Evolutionary conservation across 1,140 invertebrate genomes (phyloP).

Genomic region (Episyrphus balteatus): DNA sequence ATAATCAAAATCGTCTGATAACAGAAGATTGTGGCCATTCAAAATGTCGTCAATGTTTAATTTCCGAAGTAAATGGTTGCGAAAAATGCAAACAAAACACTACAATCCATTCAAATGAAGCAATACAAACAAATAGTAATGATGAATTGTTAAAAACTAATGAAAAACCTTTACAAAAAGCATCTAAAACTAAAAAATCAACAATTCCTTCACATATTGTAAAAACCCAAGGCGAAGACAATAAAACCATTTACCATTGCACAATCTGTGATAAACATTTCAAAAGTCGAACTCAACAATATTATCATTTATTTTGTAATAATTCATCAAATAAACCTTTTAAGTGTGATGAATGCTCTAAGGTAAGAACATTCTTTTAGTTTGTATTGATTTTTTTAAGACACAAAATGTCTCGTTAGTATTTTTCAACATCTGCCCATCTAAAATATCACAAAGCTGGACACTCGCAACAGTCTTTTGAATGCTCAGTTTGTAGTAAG

Average conservation of each 20-base stretch:
- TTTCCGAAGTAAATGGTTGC: slow-evolving; percentile 40
- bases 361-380: slow-evolving; percentile 9
- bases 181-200: slow-evolving; percentile 29
- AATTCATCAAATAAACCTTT: slow-evolving; percentile 19
- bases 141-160: background rate
- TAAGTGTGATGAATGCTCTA: slow-evolving; percentile 6
- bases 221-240: slow-evolving; percentile 20
- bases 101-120: slow-evolving; percentile 5
- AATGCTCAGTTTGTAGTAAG: slow-evolving; percentile 15
- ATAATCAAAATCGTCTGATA: slow-evolving; percentile 39
- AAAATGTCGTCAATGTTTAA: slow-evolving; percentile 42
- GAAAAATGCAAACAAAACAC: slow-evolving; percentile 18
- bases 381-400: background rate
- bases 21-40: slow-evolving; percentile 43
- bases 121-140: slow-evolving; percentile 4
- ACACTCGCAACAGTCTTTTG: slow-evolving; percentile 10
- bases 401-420: slow-evolving; percentile 9
- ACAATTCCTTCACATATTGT: slow-evolving; percentile 10
- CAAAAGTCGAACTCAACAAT: slow-evolving; percentile 40
- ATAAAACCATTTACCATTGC: slow-evolving; percentile 33
- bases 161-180: background rate
- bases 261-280: slow-evolving; percentile 44
- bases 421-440: slow-evolving; percentile 23
- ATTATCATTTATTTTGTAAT: slow-evolving; percentile 41
- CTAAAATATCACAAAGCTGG: slow-evolving; percentile 21